These are phyloP conservation scores for Scomber japonicus DNA, from an alignment of 2,113 vertebrate genomes.

Conservation along the genomic window DNA sequence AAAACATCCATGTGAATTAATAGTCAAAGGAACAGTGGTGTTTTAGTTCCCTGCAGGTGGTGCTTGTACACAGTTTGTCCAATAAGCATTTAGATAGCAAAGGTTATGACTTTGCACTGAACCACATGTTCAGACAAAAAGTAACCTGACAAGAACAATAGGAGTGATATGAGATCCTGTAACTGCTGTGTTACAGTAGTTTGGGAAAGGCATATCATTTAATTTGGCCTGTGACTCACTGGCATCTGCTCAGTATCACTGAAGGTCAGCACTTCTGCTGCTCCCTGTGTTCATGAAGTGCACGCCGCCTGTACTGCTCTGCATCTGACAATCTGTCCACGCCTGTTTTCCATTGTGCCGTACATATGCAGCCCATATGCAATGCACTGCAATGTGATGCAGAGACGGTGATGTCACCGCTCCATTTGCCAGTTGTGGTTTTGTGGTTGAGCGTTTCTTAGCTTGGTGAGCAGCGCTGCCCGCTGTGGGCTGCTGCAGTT, in stretches of 20 bases:
- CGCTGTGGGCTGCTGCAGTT: conserved; percentile 46
- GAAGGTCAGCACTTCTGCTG: conserved; percentile 42
- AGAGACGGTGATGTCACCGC: conserved; percentile 73
- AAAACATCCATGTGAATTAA: conserved; percentile 62
- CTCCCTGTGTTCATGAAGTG: conserved; percentile 17
- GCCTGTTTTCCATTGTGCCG: conserved; percentile 70
- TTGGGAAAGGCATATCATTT: conserved; percentile 41
- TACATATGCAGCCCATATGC: conserved; percentile 64
- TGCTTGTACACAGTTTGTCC: conserved; percentile 10
- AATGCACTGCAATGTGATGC: conserved; percentile 50
- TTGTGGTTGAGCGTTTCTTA: conserved; percentile 61
- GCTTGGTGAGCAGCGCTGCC: conserved; percentile 52
- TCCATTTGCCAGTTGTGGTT: conserved; percentile 67
- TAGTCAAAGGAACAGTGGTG: conserved; percentile 21
- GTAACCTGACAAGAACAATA: conserved; percentile 27
- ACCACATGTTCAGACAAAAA: conserved; percentile 3
- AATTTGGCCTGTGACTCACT: conserved; percentile 42
- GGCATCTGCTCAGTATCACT: conserved; percentile 58
- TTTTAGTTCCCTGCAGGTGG: conserved; percentile 1
- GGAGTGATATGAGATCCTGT: conserved; percentile 27
- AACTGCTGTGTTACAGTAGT: conserved; percentile 32
- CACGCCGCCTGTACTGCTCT: background rate
- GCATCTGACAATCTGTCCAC: background rate
- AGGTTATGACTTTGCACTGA: background rate
- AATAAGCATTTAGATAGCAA: background rate